These are phyloP conservation scores for Eulithis testata DNA, from an alignment of 2,888 invertebrate species.

Conservation along the genomic window DNA sequence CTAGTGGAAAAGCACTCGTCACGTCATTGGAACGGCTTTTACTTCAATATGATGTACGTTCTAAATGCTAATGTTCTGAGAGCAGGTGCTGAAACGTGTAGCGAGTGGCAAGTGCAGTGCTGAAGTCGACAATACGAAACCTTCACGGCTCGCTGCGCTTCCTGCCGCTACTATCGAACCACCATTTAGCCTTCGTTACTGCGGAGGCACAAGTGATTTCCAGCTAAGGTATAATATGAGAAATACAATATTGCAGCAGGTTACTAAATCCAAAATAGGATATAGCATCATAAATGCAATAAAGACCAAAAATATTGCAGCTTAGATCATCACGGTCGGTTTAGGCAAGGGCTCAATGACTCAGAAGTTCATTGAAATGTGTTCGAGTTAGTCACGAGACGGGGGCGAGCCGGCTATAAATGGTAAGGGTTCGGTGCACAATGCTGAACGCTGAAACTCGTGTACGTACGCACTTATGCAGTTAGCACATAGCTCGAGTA, in stretches of 20 bases:
- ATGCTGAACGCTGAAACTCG: slow-evolving; percentile 24
- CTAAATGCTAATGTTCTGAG: slow-evolving; percentile 1
- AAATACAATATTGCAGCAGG: background rate
- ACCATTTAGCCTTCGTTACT: slow-evolving; percentile 13
- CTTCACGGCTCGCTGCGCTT: slow-evolving; percentile 60
- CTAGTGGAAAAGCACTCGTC: no score
- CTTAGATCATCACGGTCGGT: slow-evolving; percentile 51
- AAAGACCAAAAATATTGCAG: slow-evolving; percentile 23
- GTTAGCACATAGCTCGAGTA: background rate
- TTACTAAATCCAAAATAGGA: background rate
- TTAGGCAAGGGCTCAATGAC: slow-evolving; percentile 44
- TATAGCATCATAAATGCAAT: slow-evolving; percentile 23
- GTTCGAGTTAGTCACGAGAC: slow-evolving; percentile 45
- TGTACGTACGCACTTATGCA: background rate
- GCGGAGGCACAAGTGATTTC: background rate
- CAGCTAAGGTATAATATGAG: background rate
- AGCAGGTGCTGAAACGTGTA: slow-evolving; percentile 10
- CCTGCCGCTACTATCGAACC: slow-evolving; percentile 41
- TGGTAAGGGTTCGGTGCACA: slow-evolving; percentile 36
- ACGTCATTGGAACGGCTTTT: no score
- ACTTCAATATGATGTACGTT: no score
- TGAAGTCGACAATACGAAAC: slow-evolving; percentile 50
- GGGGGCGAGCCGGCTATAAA: slow-evolving; percentile 43
- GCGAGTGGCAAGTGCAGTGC: slow-evolving; percentile 26
- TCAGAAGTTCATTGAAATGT: slow-evolving; percentile 35